Percentiles rank a stretch among this genome's conserved stretches.
These are phyloP conservation scores for Atta texana DNA, from an alignment of 1,140 invertebrate genomes.

Conservation along the genomic window DNA sequence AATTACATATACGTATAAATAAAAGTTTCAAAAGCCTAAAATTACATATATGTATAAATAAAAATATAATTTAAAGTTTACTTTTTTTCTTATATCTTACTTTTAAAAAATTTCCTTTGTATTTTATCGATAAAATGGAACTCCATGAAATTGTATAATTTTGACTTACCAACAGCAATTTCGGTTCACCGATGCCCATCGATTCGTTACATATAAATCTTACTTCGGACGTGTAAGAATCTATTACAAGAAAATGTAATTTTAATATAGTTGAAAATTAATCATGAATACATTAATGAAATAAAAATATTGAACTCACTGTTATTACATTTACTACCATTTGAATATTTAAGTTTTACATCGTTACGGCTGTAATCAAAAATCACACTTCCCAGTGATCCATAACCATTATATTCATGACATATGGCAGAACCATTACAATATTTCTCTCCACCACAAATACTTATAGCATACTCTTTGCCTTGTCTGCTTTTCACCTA, in stretches of 20 bases:
- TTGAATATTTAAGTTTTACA: conserved; percentile 76
- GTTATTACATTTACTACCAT: conserved; percentile 75
- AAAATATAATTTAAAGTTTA: background rate
- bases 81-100: background rate
- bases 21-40: background rate
- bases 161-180: conserved; percentile 76
- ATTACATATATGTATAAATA: background rate
- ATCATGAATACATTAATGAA: conserved; percentile 35
- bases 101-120: background rate
- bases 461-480: conserved; percentile 73
- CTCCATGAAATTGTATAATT: background rate
- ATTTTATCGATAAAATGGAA: background rate
- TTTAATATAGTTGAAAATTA: conserved; percentile 22
- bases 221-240: conserved; percentile 73
- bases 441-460: conserved; percentile 74
- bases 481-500: conserved; percentile 67
- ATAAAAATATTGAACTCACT: conserved; percentile 70
- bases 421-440: conserved; percentile 79
- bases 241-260: conserved; percentile 48
- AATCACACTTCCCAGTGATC: conserved; percentile 74
- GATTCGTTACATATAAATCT: conserved; percentile 74
- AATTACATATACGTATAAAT: too few relatives aligned
- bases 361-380: conserved; percentile 76
- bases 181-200: conserved; percentile 72
- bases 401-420: conserved; percentile 72